Conservation (phyloP, 2,888 invertebrate genomes). For the Apamea epomidion region DNA sequence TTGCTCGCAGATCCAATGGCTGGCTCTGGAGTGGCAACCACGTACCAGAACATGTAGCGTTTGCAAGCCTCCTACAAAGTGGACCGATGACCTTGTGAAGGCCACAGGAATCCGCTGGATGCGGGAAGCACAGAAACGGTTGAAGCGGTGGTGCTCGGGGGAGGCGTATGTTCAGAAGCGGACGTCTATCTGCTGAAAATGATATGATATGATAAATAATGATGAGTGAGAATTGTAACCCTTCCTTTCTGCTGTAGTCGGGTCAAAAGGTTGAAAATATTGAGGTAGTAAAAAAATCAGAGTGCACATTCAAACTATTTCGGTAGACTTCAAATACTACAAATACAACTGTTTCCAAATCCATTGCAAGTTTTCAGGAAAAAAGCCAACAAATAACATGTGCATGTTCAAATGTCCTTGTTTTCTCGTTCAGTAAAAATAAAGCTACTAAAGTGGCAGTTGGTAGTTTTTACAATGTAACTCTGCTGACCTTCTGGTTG, state of each 20-base stretch:
- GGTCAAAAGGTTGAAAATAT: background rate
- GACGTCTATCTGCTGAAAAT: background rate
- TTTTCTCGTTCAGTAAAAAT: background rate
- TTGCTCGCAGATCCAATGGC: too few relatives aligned
- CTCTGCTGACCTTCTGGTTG: too few relatives aligned
- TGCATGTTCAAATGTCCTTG: background rate
- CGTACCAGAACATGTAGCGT: too few relatives aligned
- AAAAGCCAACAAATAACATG: background rate
- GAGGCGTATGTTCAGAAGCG: background rate
- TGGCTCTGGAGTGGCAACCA: too few relatives aligned
- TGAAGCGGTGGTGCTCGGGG: background rate
- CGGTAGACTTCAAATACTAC: too few relatives aligned
- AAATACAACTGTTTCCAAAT: background rate
- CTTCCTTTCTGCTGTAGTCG: background rate
- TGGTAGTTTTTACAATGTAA: too few relatives aligned
- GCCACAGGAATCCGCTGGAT: background rate
- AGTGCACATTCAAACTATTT: background rate
- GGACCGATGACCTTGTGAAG: background rate
- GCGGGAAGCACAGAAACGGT: background rate
- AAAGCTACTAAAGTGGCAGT: too few relatives aligned
- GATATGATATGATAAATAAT: too few relatives aligned
- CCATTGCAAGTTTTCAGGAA: background rate
- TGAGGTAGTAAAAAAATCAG: background rate
- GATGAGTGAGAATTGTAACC: background rate
- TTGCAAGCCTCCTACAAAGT: too few relatives aligned